These are phyloP conservation scores for Mellilla xanthometata DNA, from an alignment of 2,888 invertebrate genomes.

Conservation along the genomic window DNA sequence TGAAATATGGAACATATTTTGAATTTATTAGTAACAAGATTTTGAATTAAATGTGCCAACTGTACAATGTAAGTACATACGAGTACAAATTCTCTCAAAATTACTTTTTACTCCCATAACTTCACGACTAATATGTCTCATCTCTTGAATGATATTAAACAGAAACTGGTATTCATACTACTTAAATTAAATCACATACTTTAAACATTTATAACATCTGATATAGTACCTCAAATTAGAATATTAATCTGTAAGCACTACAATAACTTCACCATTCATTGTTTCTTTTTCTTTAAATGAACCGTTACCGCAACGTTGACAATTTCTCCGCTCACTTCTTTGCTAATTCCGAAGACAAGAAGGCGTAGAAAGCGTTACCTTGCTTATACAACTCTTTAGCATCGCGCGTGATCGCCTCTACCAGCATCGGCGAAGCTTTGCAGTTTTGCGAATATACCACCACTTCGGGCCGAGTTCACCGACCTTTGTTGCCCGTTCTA, in stretches of 20 bases:
- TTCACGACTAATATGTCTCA: no score
- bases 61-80: no score
- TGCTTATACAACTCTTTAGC: slow-evolving; percentile 69
- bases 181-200: no score
- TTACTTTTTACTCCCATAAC: no score
- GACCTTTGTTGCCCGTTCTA: slow-evolving; percentile 55
- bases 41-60: no score
- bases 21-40: no score
- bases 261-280: slow-evolving; percentile 46
- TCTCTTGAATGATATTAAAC: no score
- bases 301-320: slow-evolving; percentile 58
- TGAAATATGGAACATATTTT: no score
- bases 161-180: no score
- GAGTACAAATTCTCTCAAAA: no score
- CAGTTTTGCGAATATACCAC: slow-evolving; percentile 56
- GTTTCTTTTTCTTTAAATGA: slow-evolving; percentile 48
- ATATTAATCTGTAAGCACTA: slow-evolving; percentile 5
- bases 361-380: slow-evolving; percentile 69
- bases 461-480: slow-evolving; percentile 53
- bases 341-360: slow-evolving; percentile 66
- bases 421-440: slow-evolving; percentile 44
- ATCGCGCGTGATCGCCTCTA: slow-evolving; percentile 51
- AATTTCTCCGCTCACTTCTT: slow-evolving; percentile 76
- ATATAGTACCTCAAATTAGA: not conserved
- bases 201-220: no score